phyloP scores from a whole-genome alignment of 2,888 invertebrate species.

The Trilocha varians region DNA sequence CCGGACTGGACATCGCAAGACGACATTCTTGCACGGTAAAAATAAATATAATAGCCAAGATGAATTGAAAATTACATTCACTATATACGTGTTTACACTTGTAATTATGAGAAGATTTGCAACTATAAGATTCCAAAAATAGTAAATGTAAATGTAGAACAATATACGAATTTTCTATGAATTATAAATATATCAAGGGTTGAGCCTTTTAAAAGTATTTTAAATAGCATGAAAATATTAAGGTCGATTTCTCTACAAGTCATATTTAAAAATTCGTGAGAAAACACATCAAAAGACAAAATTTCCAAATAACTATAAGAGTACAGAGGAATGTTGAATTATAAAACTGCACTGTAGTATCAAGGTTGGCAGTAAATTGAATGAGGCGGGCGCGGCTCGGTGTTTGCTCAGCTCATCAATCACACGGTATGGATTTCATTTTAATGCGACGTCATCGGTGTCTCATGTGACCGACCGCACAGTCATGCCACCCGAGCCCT shows the following conservation, averaged over 20 bases:
- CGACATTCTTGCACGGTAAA: neutral
- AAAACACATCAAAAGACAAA: no score
- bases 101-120: no score
- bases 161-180: no score
- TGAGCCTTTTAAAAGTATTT: no score
- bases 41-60: neutral
- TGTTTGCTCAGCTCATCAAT: slow-evolving; percentile 67
- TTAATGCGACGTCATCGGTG: slow-evolving; percentile 69
- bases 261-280: no score
- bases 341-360: slow-evolving; percentile 25
- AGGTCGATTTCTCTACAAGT: no score
- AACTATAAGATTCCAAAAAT: no score
- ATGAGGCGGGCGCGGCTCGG: slow-evolving; percentile 49
- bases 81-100: neutral
- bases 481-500: slow-evolving; percentile 29
- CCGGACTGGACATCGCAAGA: slow-evolving; percentile 21
- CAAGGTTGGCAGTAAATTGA: slow-evolving; percentile 57
- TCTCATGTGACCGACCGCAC: slow-evolving; percentile 49
- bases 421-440: slow-evolving; percentile 68
- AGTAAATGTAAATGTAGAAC: no score
- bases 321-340: slow-evolving; percentile 8
- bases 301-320: neutral
- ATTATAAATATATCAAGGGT: no score
- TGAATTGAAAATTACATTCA: neutral
- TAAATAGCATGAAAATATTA: no score